phyloP scores from a whole-genome alignment of 2,113 vertebrate species.

The Mesocricetus auratus region DNA sequence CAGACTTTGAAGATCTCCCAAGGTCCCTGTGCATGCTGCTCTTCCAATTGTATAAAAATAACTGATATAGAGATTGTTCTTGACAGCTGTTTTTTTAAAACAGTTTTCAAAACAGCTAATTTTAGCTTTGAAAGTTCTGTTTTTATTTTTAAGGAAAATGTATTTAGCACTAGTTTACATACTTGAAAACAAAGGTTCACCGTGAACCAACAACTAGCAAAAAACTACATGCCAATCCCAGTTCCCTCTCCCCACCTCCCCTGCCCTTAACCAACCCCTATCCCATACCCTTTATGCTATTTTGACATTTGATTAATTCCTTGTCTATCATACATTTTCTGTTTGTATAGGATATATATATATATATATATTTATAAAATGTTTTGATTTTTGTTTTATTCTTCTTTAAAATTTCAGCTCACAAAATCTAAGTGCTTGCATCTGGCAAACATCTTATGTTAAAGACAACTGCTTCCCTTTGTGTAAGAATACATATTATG shows the following conservation, averaged over 20 bases:
- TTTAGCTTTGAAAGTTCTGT: neutral
- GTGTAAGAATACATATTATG: neutral
- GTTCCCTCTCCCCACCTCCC: too few relatives aligned
- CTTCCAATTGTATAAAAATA: neutral
- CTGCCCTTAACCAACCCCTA: too few relatives aligned
- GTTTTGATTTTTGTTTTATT: neutral
- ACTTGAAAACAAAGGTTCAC: neutral
- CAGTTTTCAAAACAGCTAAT: neutral
- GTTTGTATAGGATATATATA: neutral
- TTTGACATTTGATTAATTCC: neutral
- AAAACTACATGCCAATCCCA: neutral
- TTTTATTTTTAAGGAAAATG: neutral
- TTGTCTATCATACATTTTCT: neutral
- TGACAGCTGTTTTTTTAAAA: neutral
- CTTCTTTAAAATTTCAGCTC: neutral
- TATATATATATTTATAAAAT: neutral
- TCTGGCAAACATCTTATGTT: neutral
- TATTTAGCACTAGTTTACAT: neutral
- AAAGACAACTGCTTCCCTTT: neutral
- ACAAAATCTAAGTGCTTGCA: neutral
- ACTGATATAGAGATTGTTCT: neutral
- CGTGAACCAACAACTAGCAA: neutral
- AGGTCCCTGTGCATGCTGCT: neutral
- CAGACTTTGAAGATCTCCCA: too few relatives aligned
- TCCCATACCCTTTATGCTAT: too few relatives aligned